A percentile compares a stretch with the other conserved stretches of the same genome.
Conservation (phyloP, 2,888 invertebrate species). For the Napeogenes sylphis region DNA sequence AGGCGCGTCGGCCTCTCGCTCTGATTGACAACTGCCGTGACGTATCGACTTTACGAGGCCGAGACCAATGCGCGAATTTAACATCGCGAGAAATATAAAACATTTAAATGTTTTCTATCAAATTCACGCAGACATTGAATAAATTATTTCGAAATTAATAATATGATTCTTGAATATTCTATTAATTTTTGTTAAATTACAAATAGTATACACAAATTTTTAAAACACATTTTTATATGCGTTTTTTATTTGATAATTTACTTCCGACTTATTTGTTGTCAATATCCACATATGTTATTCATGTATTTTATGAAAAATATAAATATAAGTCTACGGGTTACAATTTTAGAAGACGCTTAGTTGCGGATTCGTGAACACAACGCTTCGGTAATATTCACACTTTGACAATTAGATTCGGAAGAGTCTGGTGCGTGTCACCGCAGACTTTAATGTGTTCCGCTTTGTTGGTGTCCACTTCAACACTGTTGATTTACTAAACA, state of each 20-base stretch:
- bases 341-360: constrained; percentile 15
- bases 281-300: too few species aligned
- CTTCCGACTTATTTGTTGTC: too few species aligned
- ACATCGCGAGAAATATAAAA: constrained; percentile 47
- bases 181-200: too few species aligned
- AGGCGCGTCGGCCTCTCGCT: constrained; percentile 57
- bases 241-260: too few species aligned
- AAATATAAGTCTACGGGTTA: neutral
- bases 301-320: too few species aligned
- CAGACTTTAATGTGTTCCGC: constrained; percentile 48
- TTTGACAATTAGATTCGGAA: constrained; percentile 71
- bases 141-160: too few species aligned
- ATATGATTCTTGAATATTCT: too few species aligned
- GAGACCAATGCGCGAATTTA: constrained; percentile 48
- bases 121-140: neutral
- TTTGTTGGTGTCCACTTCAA: constrained; percentile 13
- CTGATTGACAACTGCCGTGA: constrained; percentile 70
- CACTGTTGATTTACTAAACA: constrained; percentile 6
- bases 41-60: constrained; percentile 56
- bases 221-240: too few species aligned
- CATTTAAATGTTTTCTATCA: constrained; percentile 39
- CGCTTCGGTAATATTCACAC: constrained; percentile 42
- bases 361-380: constrained; percentile 17
- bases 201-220: too few species aligned
- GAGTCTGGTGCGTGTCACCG: constrained; percentile 50